Evolutionary conservation across 2,888 invertebrate genomes (phyloP).

Genomic region (Ashinkailepas kermadecensis): DNA sequence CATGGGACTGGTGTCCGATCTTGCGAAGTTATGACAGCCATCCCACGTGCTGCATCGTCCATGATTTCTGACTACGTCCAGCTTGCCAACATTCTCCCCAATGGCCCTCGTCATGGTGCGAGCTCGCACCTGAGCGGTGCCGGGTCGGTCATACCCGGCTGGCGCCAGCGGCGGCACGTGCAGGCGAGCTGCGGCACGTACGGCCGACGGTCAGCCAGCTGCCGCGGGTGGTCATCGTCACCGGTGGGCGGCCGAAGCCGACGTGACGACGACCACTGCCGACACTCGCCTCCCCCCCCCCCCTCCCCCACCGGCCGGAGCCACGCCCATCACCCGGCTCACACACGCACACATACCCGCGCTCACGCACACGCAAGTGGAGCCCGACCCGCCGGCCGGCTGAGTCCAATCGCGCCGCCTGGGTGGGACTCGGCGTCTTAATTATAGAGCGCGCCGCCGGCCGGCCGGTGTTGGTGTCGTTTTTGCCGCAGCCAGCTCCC

Average conservation of each 20-base stretch:
- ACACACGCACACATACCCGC: neutral
- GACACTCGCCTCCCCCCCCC: neutral
- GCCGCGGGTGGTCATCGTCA: too few relatives aligned
- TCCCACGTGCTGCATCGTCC: too few relatives aligned
- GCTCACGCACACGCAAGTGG: constrained; percentile 12
- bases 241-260: neutral
- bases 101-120: too few relatives aligned
- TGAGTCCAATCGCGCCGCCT: neutral
- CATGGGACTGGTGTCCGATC: too few relatives aligned
- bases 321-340: neutral
- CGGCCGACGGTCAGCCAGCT: too few relatives aligned
- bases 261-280: neutral
- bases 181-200: too few relatives aligned
- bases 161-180: too few relatives aligned
- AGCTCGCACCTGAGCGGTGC: too few relatives aligned
- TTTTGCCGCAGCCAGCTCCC: neutral
- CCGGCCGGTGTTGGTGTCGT: neutral
- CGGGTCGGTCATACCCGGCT: too few relatives aligned
- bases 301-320: neutral
- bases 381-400: neutral
- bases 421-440: neutral
- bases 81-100: too few relatives aligned
- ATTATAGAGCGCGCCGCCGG: neutral
- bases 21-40: too few relatives aligned
- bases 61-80: too few relatives aligned